Percentiles rank a stretch among this genome's conserved stretches.
phyloP scores from a whole-genome alignment of 2,113 vertebrate species.

The Aleadryas rufinucha region DNA sequence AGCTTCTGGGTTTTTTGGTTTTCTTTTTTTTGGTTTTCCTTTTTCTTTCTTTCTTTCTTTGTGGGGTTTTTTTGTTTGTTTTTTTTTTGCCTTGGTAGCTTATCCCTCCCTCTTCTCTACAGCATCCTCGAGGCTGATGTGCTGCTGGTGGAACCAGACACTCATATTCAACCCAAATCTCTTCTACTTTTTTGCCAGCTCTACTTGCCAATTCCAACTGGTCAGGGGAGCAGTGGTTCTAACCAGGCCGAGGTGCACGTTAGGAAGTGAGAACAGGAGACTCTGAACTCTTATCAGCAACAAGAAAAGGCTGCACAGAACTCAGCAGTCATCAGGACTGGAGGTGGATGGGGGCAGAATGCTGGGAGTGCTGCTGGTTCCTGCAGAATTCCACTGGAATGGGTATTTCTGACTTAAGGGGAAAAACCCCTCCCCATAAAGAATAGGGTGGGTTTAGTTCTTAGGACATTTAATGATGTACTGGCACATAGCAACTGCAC shows the following conservation, averaged over 20 bases:
- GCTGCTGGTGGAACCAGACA: neutral
- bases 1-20: neutral
- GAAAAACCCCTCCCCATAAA: neutral
- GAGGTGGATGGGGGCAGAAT: neutral
- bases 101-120: neutral
- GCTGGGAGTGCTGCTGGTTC: neutral
- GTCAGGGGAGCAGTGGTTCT: neutral
- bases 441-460: slow-evolving; percentile 2
- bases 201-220: neutral
- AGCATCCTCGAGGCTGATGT: neutral
- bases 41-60: too few relatives aligned
- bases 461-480: slow-evolving; percentile 24
- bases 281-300: neutral
- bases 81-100: neutral
- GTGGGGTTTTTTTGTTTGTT: too few relatives aligned
- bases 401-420: neutral
- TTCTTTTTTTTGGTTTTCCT: neutral
- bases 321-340: neutral
- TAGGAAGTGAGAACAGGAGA: neutral
- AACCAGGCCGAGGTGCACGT: neutral
- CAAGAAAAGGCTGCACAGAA: neutral
- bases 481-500: slow-evolving; percentile 18
- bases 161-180: neutral
- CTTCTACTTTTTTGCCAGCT: neutral
- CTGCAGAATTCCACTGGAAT: neutral